Evolutionary conservation across 1,140 invertebrate species (phyloP), one percentile per base, ranked within the genome.

Genomic region (Brachionus paranguensis): DNA sequence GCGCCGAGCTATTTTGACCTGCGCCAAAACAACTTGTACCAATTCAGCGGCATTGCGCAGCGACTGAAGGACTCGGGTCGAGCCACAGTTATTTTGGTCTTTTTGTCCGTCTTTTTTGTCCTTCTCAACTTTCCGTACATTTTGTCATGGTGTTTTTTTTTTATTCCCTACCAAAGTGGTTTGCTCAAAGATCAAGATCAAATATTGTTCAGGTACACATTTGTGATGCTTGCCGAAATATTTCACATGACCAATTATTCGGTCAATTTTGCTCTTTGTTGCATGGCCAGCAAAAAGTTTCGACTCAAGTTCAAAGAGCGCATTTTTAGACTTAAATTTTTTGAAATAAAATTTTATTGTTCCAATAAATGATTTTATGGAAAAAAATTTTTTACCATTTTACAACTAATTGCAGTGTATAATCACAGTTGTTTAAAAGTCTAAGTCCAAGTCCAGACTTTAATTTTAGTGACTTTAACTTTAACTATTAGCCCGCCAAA

Each of bases 91-190:
- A 64, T 81, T 68, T 29, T 81, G 20, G 53, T 81, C 2, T 14
- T 81, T 27, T 43, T 81, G 20, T 64, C 53, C 1, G 53, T n/a
- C 1, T 81, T 60, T 68, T 81, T 64, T 81, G 78, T 81, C 1
- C 27, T 47, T 47, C 41, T 81, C 11, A 81, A 81, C 33, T 60
- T 81, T 43, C 78, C 78, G 10, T 81, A 81, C 60, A 68, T 81
- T 12, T 0, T 68, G 8, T 60, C 64, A 5, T 81, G 78, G 78
- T 60, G 53, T 37, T 47, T 41, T 41, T 81, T 81, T 17, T 81
- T 43, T 27, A 81, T 81, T 8, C 78, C 78, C 1, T 81, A 81
- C 41, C 53, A 81, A 37, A 27, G 33, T 45, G 50, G 33, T 27
- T 27, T 47, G n/a, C 43, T 81, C 11, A 53, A 55, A 17, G 7